Evolutionary conservation across 35 echinoderm and acorn worm species (phyloP).

Genomic region (Eucidaris tribuloides): DNA sequence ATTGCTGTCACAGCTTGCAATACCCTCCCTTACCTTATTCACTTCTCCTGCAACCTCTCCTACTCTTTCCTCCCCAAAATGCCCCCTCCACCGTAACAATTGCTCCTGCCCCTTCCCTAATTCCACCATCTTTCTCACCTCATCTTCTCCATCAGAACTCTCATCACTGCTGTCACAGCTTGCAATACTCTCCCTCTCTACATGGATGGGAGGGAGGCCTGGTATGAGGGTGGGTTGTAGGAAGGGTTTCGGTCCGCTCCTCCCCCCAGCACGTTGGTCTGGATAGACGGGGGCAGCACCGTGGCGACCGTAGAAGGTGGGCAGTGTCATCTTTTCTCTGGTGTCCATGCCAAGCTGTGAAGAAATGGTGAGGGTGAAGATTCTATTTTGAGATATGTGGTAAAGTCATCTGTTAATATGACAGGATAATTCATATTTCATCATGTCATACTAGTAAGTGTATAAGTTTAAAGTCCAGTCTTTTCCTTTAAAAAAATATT

Average conservation of each 20-base stretch:
- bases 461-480: no score
- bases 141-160: constrained; percentile 19
- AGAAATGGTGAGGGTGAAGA: no score
- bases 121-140: neutral
- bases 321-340: neutral
- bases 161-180: constrained; percentile 38
- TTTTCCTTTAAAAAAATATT: no score
- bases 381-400: no score
- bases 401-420: no score
- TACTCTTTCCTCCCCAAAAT: neutral
- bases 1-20: neutral
- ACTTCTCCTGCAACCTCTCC: neutral
- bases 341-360: constrained; percentile 61
- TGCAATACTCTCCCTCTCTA: constrained; percentile 20
- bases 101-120: neutral
- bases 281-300: neutral
- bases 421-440: no score
- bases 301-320: neutral
- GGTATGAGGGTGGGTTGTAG: constrained; percentile 42
- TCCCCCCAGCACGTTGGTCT: neutral
- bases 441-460: no score
- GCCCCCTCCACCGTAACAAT: neutral
- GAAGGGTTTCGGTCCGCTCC: neutral
- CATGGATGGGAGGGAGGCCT: constrained; percentile 37
- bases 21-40: neutral